Base-by-base conservation (phyloP, 2,888 invertebrate genomes). In the Sipha maydis region DNA sequence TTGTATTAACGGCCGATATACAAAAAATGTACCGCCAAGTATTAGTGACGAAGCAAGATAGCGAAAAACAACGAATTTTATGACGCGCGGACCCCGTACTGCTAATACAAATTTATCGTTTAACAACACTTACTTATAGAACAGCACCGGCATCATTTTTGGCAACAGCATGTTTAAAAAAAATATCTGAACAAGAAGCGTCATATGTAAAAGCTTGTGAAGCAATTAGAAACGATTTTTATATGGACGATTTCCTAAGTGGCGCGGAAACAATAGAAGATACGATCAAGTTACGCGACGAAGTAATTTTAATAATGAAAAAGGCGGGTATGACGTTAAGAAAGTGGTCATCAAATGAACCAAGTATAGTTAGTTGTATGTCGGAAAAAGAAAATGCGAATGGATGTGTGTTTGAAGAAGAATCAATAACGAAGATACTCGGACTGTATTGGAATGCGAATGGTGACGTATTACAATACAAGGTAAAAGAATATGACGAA, bases 221-320 rank as follows among this genome's bases (percentile, higher is more conserved):
- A 1, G 56, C 7, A 11, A 56, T 56, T 17, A 7, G 1, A 11
- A 7, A 41, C 14, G 76, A 76, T 25, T 75, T 41, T n/a, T 76
- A 21, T n/a, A 8, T 76, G 14, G 76, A 76, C 9, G 69, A 69
- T n/a, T n/a, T n/a, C 7, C 9, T 69, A 28, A 69, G 25, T n/a
- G 69, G 69, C 5, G n/a, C 25, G 2, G 2, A 3, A 1, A 69
- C 69, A 1, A n/a, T 28, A 28, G n/a, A 5, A 1, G 69, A n/a
- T 7, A 7, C n/a, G 11, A n/a, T 28, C 4, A n/a, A 28, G n/a
- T 9, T 69, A n/a, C n/a, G n/a, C 3, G 5, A 69, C n/a, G n/a
- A 28, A 4, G 1, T 69, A 3, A n/a, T n/a, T 2, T 3, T 1
- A 8, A 11, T n/a, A 0, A 0, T 69, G 11, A 1, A 5, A 28